Percentiles rank a stretch among this genome's conserved stretches.
phyloP scores from a whole-genome alignment of 2,888 invertebrate genomes.

The Agrotis puta region DNA sequence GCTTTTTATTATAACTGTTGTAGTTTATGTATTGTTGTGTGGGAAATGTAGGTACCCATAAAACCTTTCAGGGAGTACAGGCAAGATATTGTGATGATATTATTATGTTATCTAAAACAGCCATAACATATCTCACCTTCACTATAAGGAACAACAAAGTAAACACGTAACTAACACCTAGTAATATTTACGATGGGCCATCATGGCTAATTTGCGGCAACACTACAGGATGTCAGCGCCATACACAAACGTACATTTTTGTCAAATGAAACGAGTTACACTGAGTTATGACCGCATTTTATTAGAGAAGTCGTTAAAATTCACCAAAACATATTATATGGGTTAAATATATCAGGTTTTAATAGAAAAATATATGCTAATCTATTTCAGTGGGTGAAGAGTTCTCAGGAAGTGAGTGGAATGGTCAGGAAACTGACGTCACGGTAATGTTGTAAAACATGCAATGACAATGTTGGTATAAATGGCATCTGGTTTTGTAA shows the following conservation, averaged over 20 bases:
- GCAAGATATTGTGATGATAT: not conserved
- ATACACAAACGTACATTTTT: slow-evolving; percentile 50
- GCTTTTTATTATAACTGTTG: too few species aligned
- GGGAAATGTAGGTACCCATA: not conserved
- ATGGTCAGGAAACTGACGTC: slow-evolving; percentile 24
- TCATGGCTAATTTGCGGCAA: slow-evolving; percentile 58
- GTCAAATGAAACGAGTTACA: slow-evolving; percentile 57
- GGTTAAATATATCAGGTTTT: slow-evolving; percentile 57
- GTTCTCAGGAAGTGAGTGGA: slow-evolving; percentile 9
- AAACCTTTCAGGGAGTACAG: not conserved
- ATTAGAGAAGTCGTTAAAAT: slow-evolving; percentile 59
- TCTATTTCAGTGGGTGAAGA: slow-evolving; percentile 29
- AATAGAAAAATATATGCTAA: slow-evolving; percentile 33
- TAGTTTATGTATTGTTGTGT: too few species aligned
- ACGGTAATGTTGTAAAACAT: not conserved
- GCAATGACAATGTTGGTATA: not conserved
- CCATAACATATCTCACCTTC: not conserved
- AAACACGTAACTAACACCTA: slow-evolving; percentile 39
- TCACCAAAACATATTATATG: slow-evolving; percentile 51
- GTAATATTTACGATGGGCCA: slow-evolving; percentile 51
- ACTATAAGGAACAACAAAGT: not conserved
- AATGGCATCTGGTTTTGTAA: not conserved
- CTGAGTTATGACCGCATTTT: slow-evolving; percentile 61
- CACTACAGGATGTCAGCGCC: slow-evolving; percentile 57
- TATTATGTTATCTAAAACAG: not conserved